These are phyloP conservation scores for Lasioglossum villosulum DNA, from an alignment of 2,888 invertebrate genomes.

Conservation along the genomic window DNA sequence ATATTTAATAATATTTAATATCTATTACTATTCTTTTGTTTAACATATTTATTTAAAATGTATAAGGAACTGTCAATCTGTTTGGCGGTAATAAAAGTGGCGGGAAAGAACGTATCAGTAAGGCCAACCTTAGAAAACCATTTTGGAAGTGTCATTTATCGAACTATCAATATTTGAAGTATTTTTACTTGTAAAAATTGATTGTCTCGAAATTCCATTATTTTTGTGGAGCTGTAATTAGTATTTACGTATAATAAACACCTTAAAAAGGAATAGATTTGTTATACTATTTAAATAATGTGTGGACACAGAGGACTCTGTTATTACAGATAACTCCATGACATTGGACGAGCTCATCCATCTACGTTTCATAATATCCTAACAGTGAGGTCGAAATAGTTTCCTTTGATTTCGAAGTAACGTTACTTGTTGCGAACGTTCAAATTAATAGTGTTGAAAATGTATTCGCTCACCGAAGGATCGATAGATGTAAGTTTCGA, in stretches of 20 bases:
- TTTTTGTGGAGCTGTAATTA: background rate
- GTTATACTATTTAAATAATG: background rate
- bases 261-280: background rate
- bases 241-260: background rate
- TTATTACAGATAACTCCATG: background rate
- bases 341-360: background rate
- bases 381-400: background rate
- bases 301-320: background rate
- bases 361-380: background rate
- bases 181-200: background rate
- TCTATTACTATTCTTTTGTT: background rate
- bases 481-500: conserved; percentile 72
- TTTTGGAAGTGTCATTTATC: background rate
- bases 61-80: background rate
- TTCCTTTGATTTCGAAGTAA: background rate
- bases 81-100: background rate
- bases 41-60: background rate
- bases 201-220: background rate
- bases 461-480: conserved; percentile 74
- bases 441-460: conserved; percentile 34
- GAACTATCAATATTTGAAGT: background rate
- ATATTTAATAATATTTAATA: background rate
- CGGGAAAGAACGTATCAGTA: background rate
- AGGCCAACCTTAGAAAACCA: background rate
- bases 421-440: background rate